Conservation (phyloP, 2,113 vertebrate genomes). For the Sakesphorus luctuosus region DNA sequence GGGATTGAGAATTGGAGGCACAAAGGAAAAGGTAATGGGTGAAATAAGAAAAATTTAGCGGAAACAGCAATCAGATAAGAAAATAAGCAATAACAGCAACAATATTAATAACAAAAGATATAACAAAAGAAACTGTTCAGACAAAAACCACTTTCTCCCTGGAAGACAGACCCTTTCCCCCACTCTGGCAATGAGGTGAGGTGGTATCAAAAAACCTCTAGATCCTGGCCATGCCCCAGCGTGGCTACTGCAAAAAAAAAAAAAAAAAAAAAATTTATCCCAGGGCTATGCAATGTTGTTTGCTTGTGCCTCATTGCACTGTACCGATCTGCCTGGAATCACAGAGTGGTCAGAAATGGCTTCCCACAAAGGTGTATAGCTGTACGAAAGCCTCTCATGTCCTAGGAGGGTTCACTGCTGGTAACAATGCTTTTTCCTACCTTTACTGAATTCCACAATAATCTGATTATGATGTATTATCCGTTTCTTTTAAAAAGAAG, state of each 20-base stretch:
- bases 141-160: neutral
- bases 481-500: neutral
- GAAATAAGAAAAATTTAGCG: neutral
- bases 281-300: neutral
- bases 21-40: neutral
- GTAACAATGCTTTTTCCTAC: neutral
- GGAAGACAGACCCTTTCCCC: neutral
- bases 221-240: neutral
- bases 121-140: neutral
- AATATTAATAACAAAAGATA: neutral
- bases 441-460: neutral
- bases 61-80: neutral
- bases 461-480: neutral
- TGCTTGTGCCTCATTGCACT: neutral
- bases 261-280: neutral
- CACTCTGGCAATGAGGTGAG: neutral
- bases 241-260: too few species aligned
- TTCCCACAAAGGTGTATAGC: neutral
- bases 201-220: neutral
- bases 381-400: neutral
- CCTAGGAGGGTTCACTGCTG: neutral
- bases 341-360: accelerated
- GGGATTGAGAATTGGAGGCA: neutral
- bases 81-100: neutral
- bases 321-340: neutral